Base-by-base conservation (phyloP, 2,888 invertebrate genomes). In the Amiota minor region DNA sequence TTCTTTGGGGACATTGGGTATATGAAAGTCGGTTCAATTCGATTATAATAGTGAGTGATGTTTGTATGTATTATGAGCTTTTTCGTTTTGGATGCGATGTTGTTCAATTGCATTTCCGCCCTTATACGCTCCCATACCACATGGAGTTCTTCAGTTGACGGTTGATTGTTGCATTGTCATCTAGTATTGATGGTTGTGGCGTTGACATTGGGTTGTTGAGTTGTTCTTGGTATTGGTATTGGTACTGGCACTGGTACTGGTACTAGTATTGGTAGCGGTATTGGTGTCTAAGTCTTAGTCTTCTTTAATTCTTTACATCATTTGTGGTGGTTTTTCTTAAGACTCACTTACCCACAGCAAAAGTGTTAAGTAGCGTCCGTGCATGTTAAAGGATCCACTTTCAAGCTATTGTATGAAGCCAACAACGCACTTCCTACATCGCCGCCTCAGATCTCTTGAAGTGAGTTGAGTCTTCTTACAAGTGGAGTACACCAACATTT, bases 311-410 rank as follows among this genome's bases (percentile, higher is more conserved):
- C 14, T 10, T 53, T 16, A 14, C n/a, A 9, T n/a, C n/a, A 14
- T 53, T 53, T 16, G 53, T 53, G 53, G 12, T 53, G 53, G n/a
- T 53, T 53, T 50, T 59, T 59, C 18, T 59, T 59, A 12, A 10
- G 11, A 20, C 20, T 59, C 20, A 53, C 53, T 18, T 59, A 20
- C 11, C 18, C 59, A 64, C 75, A 49, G 69, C 23, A 47, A 47
- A 6, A 20, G 75, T 61, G 74, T 73, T 79, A 84, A 83, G 86
- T 83, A 84, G 79, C 79, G 83, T 79, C 81, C 86, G 83, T 85
- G 86, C 83, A 83, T 83, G 83, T 83, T 85, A 78, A 83, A 83
- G 84, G 84, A 84, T 85, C 83, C 86, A 83, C 86, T 83, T 82
- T 79, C 76, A 78, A 78, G 86, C 84, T 86, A 85, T 84, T 84